Base-by-base conservation (phyloP, 2,113 vertebrate genomes). In the Vombatus ursinus region DNA sequence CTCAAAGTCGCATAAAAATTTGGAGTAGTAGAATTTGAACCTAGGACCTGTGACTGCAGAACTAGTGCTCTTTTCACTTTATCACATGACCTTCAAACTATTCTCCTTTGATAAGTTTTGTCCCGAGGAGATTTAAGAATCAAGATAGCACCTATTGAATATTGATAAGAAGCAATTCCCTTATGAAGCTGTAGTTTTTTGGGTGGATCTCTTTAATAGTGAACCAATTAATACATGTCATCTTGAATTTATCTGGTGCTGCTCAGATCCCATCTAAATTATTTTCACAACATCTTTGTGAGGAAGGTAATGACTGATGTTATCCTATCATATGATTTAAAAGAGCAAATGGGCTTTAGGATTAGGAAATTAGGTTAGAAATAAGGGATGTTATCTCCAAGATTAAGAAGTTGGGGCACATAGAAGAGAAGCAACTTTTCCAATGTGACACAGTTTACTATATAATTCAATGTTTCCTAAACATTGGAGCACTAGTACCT, bases 191-290 rank as follows among this genome's bases (percentile, higher is more conserved):
- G 16, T 44, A 84, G n/a, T 44, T 22, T 44, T 44, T 44, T 84
- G 68, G 37, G 68, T 84, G 68, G 19, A 84, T 19, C n/a, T 44
- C 94, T 96, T 14, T 95, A 92, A 90, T n/a, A 94, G 49, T 91
- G 52, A 49, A 95, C 2, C 37, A 92, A 91, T 93, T 26, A 51
- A 44, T 84, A 44, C 16, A 84, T 84, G 19, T 44, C 68, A 84
- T 44, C 10, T 93, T 52, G 90, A 51, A 91, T 96, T 52, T 94
- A 92, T 53, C 84, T 84, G n/a, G 19, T n/a, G n/a, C 16, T 44
- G 19, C 68, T 84, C 68, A 84, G 26, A 22, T 93, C 19, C 93
- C 54, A 92, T 92, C 68, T 92, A 54, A 94, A 94, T 53, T 95
- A 52, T 93, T 92, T 96, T 95, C 2, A 90, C 0, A 77, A 54